These are phyloP conservation scores for Ardeotis arabs DNA, from an alignment of 2,113 vertebrate genomes.

Conservation along the genomic window DNA sequence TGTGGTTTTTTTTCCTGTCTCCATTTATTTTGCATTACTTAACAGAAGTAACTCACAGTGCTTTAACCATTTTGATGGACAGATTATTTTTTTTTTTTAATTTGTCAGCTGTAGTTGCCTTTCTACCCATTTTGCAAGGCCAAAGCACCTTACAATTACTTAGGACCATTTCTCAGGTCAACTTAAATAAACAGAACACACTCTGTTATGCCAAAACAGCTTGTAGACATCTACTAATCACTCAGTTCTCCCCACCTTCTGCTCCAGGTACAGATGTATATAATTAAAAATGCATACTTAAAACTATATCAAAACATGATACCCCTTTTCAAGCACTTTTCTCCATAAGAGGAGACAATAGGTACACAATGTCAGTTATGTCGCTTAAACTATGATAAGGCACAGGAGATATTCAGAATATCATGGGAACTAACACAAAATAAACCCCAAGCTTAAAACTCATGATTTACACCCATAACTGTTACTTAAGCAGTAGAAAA, in stretches of 20 bases:
- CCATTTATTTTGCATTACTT: neutral
- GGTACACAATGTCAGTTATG: neutral
- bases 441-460: neutral
- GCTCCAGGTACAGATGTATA: neutral
- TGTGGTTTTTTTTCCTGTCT: neutral
- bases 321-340: neutral
- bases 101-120: rapidly evolving
- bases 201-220: neutral
- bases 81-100: neutral
- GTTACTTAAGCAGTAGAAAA: neutral
- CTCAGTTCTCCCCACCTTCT: neutral
- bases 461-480: neutral
- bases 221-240: neutral
- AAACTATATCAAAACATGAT: neutral
- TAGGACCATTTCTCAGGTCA: neutral
- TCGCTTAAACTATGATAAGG: neutral
- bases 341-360: rapidly evolving
- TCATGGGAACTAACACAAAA: neutral
- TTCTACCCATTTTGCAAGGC: neutral
- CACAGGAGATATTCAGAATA: neutral
- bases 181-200: neutral
- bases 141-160: neutral
- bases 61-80: neutral
- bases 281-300: neutral
- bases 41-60: neutral